Base-by-base conservation (phyloP, 1,140 invertebrate genomes). In the Drosophila obscura region DNA sequence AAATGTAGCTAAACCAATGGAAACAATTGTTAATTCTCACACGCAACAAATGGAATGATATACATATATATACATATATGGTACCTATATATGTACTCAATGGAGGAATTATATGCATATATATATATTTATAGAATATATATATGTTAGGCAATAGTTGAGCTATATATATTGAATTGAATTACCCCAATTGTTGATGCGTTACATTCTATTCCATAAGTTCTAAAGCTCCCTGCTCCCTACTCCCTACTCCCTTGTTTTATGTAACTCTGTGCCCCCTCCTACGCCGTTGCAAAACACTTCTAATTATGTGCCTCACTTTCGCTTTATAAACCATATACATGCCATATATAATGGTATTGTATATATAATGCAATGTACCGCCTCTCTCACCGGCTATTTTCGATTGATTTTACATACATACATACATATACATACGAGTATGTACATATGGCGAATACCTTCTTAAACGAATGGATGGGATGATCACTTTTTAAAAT, bases 401-500 rank as follows among this genome's bases (percentile, higher is more conserved):
- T 51, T 61, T 53, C n/a, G 13, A 78, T 60, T 55, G 24, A 19
- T 60, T 66, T 81, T 62, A 41, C 45, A 51, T 52, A 39, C 6
- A 51, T 52, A 39, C 6, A 9, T 15, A 15, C 39, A 11, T 11
- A 19, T 19, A 15, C 6, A 28, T 28, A 7, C 6, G 7, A 3
- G 1, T 13, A 13, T 13, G 4, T 4, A 39, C 13, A 39, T 39
- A 13, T 39, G 35, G 35, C 11, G 35, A 39, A 39, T 39, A 46
- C 31, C 35, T 26, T 57, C 41, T 46, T 44, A 43, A 52, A 41
- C 15, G 31, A 24, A 24, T 62, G 55, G 28, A 73, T 58, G 45
- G 45, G 28, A 73, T 58, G 45, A 28, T 65, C 72, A 79, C 73
- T 77, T 82, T 74, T 79, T 66, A 76, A 58, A 72, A 73, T 75